A percentile compares a stretch with the other conserved stretches of the same genome.
These are phyloP conservation scores for Centruroides sculpturatus DNA, from an alignment of 1,140 invertebrate species.

Conservation along the genomic window DNA sequence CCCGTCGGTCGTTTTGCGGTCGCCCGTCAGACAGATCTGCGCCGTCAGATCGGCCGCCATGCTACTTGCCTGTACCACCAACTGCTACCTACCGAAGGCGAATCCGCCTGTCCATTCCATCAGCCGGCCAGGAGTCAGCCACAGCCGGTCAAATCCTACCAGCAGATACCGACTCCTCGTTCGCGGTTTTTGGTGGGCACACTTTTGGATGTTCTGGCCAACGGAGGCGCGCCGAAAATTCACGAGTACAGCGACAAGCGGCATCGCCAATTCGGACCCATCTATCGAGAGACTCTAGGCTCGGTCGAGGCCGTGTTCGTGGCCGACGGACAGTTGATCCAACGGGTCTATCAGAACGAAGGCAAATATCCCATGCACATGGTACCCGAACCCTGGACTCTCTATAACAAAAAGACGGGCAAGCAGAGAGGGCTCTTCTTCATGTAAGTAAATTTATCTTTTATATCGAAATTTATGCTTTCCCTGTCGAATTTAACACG, in stretches of 20 bases:
- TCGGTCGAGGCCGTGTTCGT: slow-evolving; percentile 51
- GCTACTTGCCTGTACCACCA: no score
- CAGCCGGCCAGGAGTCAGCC: no score
- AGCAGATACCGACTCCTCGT: slow-evolving; percentile 29
- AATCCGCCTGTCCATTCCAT: no score
- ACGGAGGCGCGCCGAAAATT: slow-evolving; percentile 36
- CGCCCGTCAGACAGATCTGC: no score
- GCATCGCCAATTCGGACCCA: slow-evolving; percentile 53
- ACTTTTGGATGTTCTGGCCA: slow-evolving; percentile 33
- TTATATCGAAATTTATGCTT: not conserved
- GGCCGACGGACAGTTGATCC: slow-evolving; percentile 48
- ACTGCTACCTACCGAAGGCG: no score
- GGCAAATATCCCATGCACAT: slow-evolving; percentile 61
- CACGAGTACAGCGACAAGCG: slow-evolving; percentile 55
- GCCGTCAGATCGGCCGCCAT: no score
- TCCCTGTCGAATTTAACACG: no score
- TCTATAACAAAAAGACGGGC: slow-evolving; percentile 55
- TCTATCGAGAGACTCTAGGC: slow-evolving; percentile 56
- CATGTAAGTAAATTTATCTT: slow-evolving; percentile 44
- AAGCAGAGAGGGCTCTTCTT: slow-evolving; percentile 66
- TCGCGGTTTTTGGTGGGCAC: slow-evolving; percentile 42
- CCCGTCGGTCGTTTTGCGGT: no score
- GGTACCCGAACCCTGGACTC: slow-evolving; percentile 61
- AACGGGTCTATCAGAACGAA: slow-evolving; percentile 53
- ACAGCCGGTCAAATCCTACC: no score